These are phyloP conservation scores for Syngnathus typhle DNA, from an alignment of 2,113 vertebrate species.

Conservation along the genomic window DNA sequence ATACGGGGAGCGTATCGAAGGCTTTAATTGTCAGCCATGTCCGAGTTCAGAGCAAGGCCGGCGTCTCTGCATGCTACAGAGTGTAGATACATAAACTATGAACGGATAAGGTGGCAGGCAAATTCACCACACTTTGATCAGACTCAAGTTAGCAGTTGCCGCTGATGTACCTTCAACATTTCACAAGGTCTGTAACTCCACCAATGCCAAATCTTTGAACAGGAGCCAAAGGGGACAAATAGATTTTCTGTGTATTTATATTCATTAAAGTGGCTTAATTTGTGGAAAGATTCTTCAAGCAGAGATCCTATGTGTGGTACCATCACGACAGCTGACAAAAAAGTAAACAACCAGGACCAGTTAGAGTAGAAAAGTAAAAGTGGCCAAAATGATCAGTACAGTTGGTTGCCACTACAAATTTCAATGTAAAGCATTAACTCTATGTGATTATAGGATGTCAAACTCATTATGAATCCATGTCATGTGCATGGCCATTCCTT, in stretches of 20 bases:
- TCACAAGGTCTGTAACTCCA: conserved; percentile 22
- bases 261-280: conserved; percentile 19
- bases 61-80: conserved; percentile 26
- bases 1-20: conserved; percentile 48
- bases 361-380: neutral
- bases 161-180: conserved; percentile 20
- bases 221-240: conserved; percentile 30
- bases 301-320: neutral
- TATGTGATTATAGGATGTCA: no score
- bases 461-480: no score
- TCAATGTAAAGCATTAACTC: neutral
- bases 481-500: no score
- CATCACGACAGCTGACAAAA: neutral
- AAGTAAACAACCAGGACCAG: neutral
- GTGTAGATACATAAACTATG: conserved; percentile 48
- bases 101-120: conserved; percentile 41
- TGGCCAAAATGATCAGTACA: no score
- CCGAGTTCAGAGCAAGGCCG: conserved; percentile 53
- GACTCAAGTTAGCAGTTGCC: conserved; percentile 28
- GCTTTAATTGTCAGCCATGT: conserved; percentile 52
- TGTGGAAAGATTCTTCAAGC: conserved; percentile 3
- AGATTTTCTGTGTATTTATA: conserved; percentile 16
- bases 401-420: neutral
- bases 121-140: conserved; percentile 42
- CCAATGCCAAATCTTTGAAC: conserved; percentile 33